Evolutionary conservation across 2,113 vertebrate species (phyloP).

Genomic region (Xiphorhynchus elegans): DNA sequence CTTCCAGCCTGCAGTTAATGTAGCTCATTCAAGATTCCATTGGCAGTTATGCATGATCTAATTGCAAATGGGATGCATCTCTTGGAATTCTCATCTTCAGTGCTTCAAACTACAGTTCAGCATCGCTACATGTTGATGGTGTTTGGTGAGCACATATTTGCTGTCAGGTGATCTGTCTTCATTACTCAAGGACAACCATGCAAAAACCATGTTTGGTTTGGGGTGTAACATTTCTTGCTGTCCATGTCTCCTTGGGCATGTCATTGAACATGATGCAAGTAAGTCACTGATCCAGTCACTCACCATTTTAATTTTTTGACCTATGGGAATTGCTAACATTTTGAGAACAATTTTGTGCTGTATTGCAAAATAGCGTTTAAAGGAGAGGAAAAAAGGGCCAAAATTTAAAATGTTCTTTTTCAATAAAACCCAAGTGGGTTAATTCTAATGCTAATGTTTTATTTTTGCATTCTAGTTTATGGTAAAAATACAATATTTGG

Average conservation of each 20-base stretch:
- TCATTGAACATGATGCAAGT: slow-evolving; percentile 1
- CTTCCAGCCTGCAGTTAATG: neutral
- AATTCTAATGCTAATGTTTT: neutral
- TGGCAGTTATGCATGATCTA: slow-evolving; percentile 25
- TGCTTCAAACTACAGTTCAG: neutral
- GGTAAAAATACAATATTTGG: neutral
- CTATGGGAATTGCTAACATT: neutral
- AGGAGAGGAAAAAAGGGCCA: accelerated
- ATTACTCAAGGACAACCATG: slow-evolving; percentile 13
- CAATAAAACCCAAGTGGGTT: neutral
- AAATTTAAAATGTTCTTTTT: neutral
- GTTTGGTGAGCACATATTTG: slow-evolving; percentile 31
- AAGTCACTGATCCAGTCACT: neutral
- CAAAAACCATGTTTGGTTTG: slow-evolving; percentile 28
- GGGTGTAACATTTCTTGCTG: slow-evolving; percentile 17
- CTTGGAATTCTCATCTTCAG: neutral
- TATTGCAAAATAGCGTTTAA: neutral
- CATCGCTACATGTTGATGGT: neutral
- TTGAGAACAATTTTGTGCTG: neutral
- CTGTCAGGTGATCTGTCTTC: slow-evolving; percentile 39
- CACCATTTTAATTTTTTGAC: neutral
- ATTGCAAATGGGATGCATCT: neutral
- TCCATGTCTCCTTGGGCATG: neutral
- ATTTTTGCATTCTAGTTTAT: neutral
- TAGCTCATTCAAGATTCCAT: neutral